Percentiles rank a stretch among this genome's conserved stretches.
Conservation (phyloP, 2,888 invertebrate species). For the Scaptomyza cyrtandrae region DNA sequence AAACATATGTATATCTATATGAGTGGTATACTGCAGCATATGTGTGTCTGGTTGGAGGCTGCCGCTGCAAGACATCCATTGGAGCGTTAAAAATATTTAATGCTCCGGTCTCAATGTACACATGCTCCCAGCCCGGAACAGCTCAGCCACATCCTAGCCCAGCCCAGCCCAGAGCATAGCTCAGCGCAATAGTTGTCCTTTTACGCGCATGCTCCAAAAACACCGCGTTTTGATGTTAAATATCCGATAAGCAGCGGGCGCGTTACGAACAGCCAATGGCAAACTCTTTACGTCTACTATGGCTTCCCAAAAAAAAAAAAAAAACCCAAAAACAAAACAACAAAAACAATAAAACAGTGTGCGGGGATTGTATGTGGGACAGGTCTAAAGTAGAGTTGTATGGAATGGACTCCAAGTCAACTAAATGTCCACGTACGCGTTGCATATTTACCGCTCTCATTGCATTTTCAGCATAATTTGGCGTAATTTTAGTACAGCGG, state of each 20-base stretch:
- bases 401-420: background rate
- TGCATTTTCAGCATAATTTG: conserved; percentile 80
- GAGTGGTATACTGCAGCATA: conserved; percentile 7
- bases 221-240: conserved; percentile 57
- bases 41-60: conserved; percentile 10
- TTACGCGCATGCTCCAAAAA: conserved; percentile 63
- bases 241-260: conserved; percentile 60
- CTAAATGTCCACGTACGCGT: conserved; percentile 31
- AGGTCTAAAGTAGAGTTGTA: background rate
- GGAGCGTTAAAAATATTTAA: conserved; percentile 72
- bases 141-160: background rate
- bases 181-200: conserved; percentile 44
- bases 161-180: too few relatives aligned
- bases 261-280: conserved; percentile 55
- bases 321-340: too few relatives aligned
- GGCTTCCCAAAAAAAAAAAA: conserved; percentile 37
- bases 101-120: conserved; percentile 45
- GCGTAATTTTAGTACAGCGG: conserved; percentile 68
- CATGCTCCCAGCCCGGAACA: background rate
- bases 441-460: conserved; percentile 67
- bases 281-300: conserved; percentile 28
- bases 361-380: background rate
- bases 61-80: conserved; percentile 41
- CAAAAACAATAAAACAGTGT: background rate
- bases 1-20: too few relatives aligned